Base-by-base conservation (phyloP, 2,888 invertebrate species). In the Tenthredo scrophulariae region DNA sequence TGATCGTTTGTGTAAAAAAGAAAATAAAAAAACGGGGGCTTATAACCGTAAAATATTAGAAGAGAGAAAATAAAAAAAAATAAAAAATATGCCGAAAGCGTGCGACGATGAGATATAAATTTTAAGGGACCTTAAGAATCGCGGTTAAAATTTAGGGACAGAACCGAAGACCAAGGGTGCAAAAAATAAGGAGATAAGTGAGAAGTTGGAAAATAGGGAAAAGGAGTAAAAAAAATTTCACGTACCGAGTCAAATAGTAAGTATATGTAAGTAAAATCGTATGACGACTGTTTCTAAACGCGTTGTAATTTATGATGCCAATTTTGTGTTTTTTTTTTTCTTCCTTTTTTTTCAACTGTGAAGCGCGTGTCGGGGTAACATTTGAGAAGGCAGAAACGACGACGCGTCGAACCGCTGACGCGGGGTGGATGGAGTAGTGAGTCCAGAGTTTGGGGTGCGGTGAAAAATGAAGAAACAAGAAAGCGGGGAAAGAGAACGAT, bases 401-500 rank as follows among this genome's bases (percentile, higher is more conserved):
- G 37, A 37, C 80, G 62, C 80, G 58, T 80, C 80, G 58, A 80
- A 58, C 58, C n/a, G 40, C 62, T 62, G 80, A 80, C 80, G 62
- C 13, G 80, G 58, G 33, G 18, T 5, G 50, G 50, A 29, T 10
- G 77, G n/a, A 26, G 77, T 50, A 50, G 77, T 50, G 50, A 54
- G 77, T 50, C 50, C 33, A 77, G 77, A 62, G 80, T 62, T 58
- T 58, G 80, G 62, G 62, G 79, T 62, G 40, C 79, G 79, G 62
- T 80, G 80, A 33, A 62, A 80, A 80, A 80, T 80, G 79, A 80
- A 80, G 62, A 80, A 80, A 80, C 58, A 58, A 62, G 62, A 22
- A 80, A 13, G 9, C 50, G 77, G 29, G 77, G 26, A 22, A 62
- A 40, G 15, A 80, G 62, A 62, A 80, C 22, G 62, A 80, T 10